Conservation (phyloP, 2,888 invertebrate genomes). For the Euzetes globulus region DNA sequence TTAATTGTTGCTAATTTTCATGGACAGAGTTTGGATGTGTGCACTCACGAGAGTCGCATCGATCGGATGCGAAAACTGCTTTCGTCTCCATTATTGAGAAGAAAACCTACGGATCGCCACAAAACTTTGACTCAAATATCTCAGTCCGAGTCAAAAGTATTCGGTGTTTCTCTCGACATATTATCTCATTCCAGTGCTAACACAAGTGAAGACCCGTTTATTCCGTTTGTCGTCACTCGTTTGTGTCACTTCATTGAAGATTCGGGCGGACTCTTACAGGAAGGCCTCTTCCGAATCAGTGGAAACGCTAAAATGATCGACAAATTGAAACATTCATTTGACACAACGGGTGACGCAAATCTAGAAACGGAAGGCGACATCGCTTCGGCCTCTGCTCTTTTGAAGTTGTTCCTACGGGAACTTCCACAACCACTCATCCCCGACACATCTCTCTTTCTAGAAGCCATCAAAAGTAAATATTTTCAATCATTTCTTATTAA, state of each 20-base stretch:
- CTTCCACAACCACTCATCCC: conserved; percentile 53
- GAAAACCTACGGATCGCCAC: conserved; percentile 34
- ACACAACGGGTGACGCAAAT: conserved; percentile 54
- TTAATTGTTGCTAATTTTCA: not conserved
- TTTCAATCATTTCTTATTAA: no score
- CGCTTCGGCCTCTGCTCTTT: conserved; percentile 54
- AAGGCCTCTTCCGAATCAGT: conserved; percentile 54
- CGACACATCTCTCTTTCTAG: conserved; percentile 47
- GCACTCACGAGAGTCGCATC: conserved; percentile 41
- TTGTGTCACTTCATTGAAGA: conserved; percentile 50
- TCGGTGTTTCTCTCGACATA: conserved; percentile 33
- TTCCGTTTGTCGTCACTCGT: conserved; percentile 43
- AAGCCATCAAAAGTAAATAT: conserved; percentile 44
- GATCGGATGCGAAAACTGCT: conserved; percentile 43
- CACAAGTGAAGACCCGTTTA: conserved; percentile 34
- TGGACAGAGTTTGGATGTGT: conserved; percentile 32
- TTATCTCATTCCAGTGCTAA: conserved; percentile 29
- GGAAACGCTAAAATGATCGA: conserved; percentile 54
- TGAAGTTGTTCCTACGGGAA: conserved; percentile 55
- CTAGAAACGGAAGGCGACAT: conserved; percentile 52
- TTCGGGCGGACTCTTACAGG: conserved; percentile 50
- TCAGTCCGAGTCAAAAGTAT: conserved; percentile 25
- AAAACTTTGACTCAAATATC: not conserved
- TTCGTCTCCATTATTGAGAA: conserved; percentile 42
- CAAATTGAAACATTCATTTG: conserved; percentile 52